Evolutionary conservation across 2,113 vertebrate species (phyloP).

Genomic region (Phalacrocorax brasilianus): DNA sequence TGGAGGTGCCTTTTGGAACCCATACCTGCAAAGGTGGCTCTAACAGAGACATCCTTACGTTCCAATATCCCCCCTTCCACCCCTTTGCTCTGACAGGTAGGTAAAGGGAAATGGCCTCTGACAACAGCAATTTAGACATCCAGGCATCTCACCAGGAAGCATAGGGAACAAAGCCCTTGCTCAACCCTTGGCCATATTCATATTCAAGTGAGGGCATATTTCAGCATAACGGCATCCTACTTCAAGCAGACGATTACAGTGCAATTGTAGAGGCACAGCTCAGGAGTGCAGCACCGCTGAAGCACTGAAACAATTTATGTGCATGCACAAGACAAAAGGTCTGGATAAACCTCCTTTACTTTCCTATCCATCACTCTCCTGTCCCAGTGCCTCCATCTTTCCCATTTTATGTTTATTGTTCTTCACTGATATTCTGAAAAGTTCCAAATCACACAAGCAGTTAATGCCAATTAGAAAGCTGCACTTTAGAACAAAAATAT

Average conservation of each 20-base stretch:
- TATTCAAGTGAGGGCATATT: background rate
- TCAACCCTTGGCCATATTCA: background rate
- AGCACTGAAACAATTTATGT: background rate
- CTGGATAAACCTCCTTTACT: background rate
- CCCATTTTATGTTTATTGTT: background rate
- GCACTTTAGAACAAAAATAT: background rate
- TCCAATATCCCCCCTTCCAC: accelerated
- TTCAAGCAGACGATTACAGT: background rate
- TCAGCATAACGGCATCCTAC: background rate
- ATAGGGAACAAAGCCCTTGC: background rate
- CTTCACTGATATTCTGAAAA: background rate
- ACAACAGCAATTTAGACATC: background rate
- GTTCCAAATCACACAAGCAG: background rate
- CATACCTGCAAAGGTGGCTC: background rate
- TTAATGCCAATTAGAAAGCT: background rate
- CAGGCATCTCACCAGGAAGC: background rate
- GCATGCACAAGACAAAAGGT: background rate
- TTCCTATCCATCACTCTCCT: background rate
- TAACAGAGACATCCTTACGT: background rate
- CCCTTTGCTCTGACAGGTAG: background rate
- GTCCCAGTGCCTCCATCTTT: background rate
- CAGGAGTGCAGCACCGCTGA: background rate
- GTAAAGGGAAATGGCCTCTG: background rate
- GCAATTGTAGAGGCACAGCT: background rate
- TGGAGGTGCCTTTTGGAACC: background rate